Percentiles rank a stretch among this genome's conserved stretches.
Evolutionary conservation across 2,888 invertebrate genomes (phyloP).

Genomic region (Malachius bipustulatus): DNA sequence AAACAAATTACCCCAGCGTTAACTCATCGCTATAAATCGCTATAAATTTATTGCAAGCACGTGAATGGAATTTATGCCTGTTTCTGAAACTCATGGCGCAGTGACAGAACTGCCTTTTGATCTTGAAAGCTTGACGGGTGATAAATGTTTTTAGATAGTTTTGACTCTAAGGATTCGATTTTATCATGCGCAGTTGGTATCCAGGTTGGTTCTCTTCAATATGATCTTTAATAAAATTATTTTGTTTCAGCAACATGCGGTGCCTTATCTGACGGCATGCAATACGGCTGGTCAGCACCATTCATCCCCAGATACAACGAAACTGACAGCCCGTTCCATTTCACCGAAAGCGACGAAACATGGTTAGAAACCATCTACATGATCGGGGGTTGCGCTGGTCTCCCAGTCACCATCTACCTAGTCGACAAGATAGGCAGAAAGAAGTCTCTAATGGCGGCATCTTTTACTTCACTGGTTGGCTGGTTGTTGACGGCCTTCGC

Average conservation of each 20-base stretch:
- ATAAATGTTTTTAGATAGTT: no score
- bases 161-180: no score
- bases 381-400: conserved; percentile 25
- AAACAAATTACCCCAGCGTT: no score
- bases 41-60: no score
- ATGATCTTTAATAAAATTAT: no score
- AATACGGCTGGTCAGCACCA: conserved; percentile 20
- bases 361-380: conserved; percentile 27
- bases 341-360: conserved; percentile 21
- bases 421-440: conserved; percentile 21
- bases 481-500: conserved; percentile 26
- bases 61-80: no score
- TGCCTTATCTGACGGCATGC: conserved; percentile 20
- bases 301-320: conserved; percentile 14
- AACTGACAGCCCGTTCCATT: conserved; percentile 12
- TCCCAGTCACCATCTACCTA: conserved; percentile 22
- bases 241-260: conserved; percentile 17
- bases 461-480: conserved; percentile 21
- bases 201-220: no score
- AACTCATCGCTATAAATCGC: no score
- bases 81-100: no score
- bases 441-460: conserved; percentile 24
- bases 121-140: no score
- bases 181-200: no score
- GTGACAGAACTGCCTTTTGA: no score